Conservation (phyloP, 2,797 vertebrate genomes). For the Leuciscus waleckii region DNA sequence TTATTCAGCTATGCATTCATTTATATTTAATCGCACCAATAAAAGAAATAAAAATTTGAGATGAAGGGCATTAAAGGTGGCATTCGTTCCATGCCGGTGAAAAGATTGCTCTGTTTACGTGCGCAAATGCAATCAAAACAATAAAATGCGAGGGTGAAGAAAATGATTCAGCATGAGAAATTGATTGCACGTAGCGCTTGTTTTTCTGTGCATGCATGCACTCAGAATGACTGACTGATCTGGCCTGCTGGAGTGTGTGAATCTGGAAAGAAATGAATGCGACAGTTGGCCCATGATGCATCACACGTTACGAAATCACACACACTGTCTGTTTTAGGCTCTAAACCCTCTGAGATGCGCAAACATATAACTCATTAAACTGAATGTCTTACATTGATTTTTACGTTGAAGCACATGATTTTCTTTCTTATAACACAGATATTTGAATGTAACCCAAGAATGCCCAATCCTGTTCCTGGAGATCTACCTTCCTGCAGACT, state of each 20-base stretch:
- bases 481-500: too few species aligned
- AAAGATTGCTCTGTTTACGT: background rate
- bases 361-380: slow-evolving; percentile 23
- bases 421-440: background rate
- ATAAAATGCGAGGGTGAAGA: background rate
- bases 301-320: slow-evolving; percentile 38
- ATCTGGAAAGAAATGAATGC: slow-evolving; percentile 52
- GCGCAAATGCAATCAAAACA: slow-evolving; percentile 20
- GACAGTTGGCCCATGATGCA: slow-evolving; percentile 60
- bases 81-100: background rate
- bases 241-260: slow-evolving; percentile 46
- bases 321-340: slow-evolving; percentile 13
- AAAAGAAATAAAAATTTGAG: slow-evolving; percentile 28
- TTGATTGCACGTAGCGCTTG: slow-evolving; percentile 35
- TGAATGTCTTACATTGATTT: background rate
- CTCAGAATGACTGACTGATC: slow-evolving; percentile 13
- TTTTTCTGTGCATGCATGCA: slow-evolving; percentile 20
- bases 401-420: background rate
- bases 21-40: slow-evolving; percentile 46
- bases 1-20: slow-evolving; percentile 49
- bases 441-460: background rate
- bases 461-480: too few species aligned
- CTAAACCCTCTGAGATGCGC: background rate
- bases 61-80: slow-evolving; percentile 33
- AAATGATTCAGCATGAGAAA: slow-evolving; percentile 1